Base-by-base conservation (phyloP, 1,140 invertebrate species). In the Tetramorium simillimum region DNA sequence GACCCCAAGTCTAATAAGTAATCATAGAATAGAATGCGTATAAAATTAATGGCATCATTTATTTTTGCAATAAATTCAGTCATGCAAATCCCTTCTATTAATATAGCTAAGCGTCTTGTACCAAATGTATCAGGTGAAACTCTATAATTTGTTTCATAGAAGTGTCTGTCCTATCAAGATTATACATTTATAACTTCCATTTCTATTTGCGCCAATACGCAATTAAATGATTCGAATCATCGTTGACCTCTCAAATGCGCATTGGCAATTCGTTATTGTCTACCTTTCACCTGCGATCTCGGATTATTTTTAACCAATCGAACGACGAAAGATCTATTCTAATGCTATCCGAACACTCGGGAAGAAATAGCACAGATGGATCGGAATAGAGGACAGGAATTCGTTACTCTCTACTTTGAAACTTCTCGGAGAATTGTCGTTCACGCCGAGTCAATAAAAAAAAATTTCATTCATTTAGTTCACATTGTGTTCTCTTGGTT, bases 361-460 rank as follows among this genome's bases (percentile, higher is more conserved):
- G 43, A 86, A 75, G 85, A 67, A 73, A 78, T 69, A 51, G 62
- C 75, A 16, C 49, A 21, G 40, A 33, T 63, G 21, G 65, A 51
- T 46, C 0, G 21, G 53, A 63, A 63, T 49, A 43, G 49, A 76
- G 51, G 85, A 89, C 86, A 53, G 73, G 75, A 86, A 72, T 43
- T 46, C 18, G 7, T 33, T 65, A n/a, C 43, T 60, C 49, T 60
- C 53, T 4, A 43, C 65, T 84, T 73, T 65, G 70, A 72, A 77
- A 86, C 89, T 89, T 85, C 63, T 10, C 43, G 62, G 51, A 46
- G 76, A 84, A 87, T 78, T 72, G 76, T 16, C 63, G 3, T 33
- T 33, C 33, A 33, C 33, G 33, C 33, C 33, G 24, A 16, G 43
- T 9, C 60, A 37, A 49, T 16, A 5, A 16, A 63, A 49, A 78